Evolutionary conservation across 2,113 vertebrate genomes (phyloP), one percentile per base, ranked within the genome.

Genomic region (Microcebus tavaratra): DNA sequence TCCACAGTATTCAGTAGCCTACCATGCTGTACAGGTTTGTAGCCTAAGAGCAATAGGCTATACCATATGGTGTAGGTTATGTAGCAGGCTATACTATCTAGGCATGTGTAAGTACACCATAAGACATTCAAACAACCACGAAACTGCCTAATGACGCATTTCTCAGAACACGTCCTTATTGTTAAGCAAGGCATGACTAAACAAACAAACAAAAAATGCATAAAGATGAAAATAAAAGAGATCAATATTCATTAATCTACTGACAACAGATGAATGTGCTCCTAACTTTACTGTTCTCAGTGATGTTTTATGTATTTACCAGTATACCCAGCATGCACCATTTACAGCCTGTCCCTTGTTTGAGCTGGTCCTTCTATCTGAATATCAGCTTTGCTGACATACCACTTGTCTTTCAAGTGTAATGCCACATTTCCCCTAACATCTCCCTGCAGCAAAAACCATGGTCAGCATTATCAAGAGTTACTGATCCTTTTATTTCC

Each of bases 301-400:
- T 7, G 18, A 25, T 1, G 36, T 0, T 78, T 17, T 88, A 20
- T 27, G 6, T 21, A 21, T 34, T 75, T 36, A 59, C 42, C 15
- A 80, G 53, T 4, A 9, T 6, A 12, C 7, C 45, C 27, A 8
- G 39, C 21, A 18, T 0, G 11, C 8, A 53, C 50, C 57, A n/a
- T 45, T 15, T 18, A 5, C 29, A 45, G n/a, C 1, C 82, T 68
- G 63, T 42, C n/a, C 72, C 61, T 90, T 39, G 55, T 39, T 67
- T 42, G 20, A 29, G n/a, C 67, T 55, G 34, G 36, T 55, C 73
- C 57, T 81, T 81, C 65, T 39, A 61, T 59, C 6, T 48, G 72
- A 84, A 31, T 57, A 91, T 8, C 45, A 88, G 67, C 75, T 65
- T 80, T 84, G 91, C 53, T 48, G 45, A 93, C 82, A 81, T 11